phyloP scores from a whole-genome alignment of 53 echinoderm and acorn worm species.

The Temnopleurus reevesii region DNA sequence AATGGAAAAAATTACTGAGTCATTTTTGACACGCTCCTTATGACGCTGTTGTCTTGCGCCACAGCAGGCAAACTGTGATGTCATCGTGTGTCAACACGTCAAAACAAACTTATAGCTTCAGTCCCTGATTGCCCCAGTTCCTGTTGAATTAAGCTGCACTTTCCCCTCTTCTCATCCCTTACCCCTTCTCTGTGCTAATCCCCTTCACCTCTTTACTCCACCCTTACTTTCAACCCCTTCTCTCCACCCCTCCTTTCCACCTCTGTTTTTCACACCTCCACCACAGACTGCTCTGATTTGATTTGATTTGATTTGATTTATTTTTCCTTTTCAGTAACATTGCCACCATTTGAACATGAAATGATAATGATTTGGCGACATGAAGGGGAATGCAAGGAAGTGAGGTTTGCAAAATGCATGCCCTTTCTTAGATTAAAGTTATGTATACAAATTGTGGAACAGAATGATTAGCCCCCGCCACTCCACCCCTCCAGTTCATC shows the following conservation, averaged over 20 bases:
- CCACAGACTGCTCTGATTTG: background rate
- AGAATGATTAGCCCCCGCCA: no score
- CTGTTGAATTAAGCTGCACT: background rate
- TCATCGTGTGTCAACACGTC: background rate
- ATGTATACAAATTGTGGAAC: no score
- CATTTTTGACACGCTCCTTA: background rate
- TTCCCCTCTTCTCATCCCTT: background rate
- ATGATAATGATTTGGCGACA: no score
- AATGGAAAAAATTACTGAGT: conserved; percentile 14
- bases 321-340: background rate
- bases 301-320: background rate
- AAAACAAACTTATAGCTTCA: conserved; percentile 5
- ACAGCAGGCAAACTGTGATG: background rate
- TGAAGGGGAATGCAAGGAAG: no score
- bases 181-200: background rate
- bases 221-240: background rate
- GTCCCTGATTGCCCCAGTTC: background rate
- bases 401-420: no score
- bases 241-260: background rate
- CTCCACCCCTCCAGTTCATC: no score
- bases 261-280: background rate
- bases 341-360: no score
- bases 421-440: no score
- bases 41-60: background rate
- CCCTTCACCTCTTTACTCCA: background rate